Conservation (phyloP, 2,797 vertebrate species). For the Phaenicophaeus curvirostris region DNA sequence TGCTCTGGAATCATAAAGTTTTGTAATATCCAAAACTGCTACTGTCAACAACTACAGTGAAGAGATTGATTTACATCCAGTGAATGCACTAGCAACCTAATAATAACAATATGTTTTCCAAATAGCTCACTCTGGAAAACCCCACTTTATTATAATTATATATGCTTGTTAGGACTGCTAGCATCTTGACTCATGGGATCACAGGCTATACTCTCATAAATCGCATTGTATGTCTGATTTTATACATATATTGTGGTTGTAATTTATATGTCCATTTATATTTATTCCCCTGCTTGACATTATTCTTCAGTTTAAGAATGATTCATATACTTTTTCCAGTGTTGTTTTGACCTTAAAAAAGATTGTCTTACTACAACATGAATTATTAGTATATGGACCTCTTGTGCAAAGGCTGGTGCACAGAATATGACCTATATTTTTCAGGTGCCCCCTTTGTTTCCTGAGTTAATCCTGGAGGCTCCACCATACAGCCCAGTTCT, state of each 20-base stretch:
- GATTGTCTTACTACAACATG: conserved; percentile 17
- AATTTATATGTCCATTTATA: conserved; percentile 55
- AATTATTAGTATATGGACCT: background rate
- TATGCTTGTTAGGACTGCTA: background rate
- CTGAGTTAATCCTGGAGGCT: background rate
- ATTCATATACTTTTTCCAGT: conserved; percentile 10
- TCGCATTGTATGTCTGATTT: conserved; percentile 43
- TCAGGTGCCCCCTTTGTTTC: background rate
- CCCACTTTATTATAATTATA: conserved; percentile 40
- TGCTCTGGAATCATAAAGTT: background rate
- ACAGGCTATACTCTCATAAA: conserved; percentile 21
- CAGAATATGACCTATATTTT: background rate
- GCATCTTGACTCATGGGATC: conserved; percentile 5
- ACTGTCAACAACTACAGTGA: background rate
- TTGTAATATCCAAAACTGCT: conserved; percentile 6
- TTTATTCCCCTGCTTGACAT: conserved; percentile 32
- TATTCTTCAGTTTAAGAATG: conserved; percentile 23
- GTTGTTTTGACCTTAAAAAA: conserved; percentile 60
- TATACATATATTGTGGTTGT: conserved; percentile 31
- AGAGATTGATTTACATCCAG: conserved; percentile 42
- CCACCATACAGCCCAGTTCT: background rate
- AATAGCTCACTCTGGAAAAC: conserved; percentile 27
- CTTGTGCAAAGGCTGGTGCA: background rate
- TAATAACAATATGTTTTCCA: conserved; percentile 45
- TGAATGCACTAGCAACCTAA: conserved; percentile 44